These are phyloP conservation scores for Rhinoderma darwinii DNA, from an alignment of 2,113 vertebrate genomes.

Conservation along the genomic window DNA sequence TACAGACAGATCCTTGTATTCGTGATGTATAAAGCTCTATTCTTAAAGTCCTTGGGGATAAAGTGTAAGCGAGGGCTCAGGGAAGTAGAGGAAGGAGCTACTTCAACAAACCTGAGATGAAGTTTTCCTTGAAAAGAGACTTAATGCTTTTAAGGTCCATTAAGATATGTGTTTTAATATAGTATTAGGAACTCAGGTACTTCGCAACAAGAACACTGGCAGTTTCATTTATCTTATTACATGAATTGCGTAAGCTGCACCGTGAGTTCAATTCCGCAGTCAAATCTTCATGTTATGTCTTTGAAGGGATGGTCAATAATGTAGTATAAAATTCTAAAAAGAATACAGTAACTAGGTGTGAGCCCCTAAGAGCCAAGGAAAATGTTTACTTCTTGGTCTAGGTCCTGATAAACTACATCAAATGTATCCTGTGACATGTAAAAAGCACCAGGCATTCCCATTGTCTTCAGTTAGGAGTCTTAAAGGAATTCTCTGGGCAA, in stretches of 20 bases:
- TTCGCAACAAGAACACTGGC: no score
- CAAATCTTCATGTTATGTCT: no score
- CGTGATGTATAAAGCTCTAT: conserved; percentile 15
- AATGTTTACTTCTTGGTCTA: no score
- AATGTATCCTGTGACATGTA: background rate
- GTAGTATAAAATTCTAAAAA: no score
- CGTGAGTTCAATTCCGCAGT: no score
- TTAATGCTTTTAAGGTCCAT: background rate
- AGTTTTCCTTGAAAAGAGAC: background rate
- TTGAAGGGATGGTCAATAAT: no score
- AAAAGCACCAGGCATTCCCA: background rate
- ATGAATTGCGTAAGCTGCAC: no score
- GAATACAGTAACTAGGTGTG: no score
- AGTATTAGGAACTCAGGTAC: no score
- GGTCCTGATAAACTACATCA: no score
- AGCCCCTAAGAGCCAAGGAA: no score
- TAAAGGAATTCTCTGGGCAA: background rate
- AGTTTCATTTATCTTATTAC: background rate
- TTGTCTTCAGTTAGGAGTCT: background rate
- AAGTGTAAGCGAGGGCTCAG: background rate
- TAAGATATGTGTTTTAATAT: background rate
- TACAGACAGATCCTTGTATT: conserved; percentile 2
- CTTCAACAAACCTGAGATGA: background rate
- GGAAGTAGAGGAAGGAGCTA: background rate
- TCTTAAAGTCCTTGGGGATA: background rate